Evolutionary conservation across 1,140 invertebrate species (phyloP).

Genomic region (Polypedilum pembai): DNA sequence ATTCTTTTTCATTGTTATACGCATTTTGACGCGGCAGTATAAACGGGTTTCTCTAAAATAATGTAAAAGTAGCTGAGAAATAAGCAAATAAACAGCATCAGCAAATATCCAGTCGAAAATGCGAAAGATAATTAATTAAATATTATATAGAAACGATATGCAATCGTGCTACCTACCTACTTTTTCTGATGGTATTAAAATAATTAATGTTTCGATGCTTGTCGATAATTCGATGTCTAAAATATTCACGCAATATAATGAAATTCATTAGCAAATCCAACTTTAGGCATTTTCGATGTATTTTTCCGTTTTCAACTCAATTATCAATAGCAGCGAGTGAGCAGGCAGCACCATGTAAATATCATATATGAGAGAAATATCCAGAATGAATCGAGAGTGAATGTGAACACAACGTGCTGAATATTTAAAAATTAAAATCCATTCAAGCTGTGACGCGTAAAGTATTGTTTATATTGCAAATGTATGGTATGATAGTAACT

Average conservation of each 20-base stretch:
- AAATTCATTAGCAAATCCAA: constrained; percentile 28
- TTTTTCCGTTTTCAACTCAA: constrained; percentile 6
- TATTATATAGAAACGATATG: constrained; percentile 25
- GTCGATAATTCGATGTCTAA: constrained; percentile 19
- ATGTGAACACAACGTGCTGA: no score
- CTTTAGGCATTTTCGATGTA: constrained; percentile 20
- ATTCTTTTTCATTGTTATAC: neutral
- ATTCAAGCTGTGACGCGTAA: no score
- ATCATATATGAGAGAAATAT: no score
- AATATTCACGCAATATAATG: constrained; percentile 19
- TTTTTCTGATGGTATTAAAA: constrained; percentile 20
- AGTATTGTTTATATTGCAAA: no score
- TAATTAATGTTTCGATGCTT: constrained; percentile 20
- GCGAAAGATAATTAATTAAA: constrained; percentile 22
- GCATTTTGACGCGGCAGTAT: neutral
- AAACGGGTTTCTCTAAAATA: neutral
- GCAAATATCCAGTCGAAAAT: neutral
- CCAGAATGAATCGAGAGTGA: no score
- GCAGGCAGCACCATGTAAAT: no score
- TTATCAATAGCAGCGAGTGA: neutral
- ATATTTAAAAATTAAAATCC: no score
- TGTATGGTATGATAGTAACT: no score
- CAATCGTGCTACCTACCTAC: constrained; percentile 10
- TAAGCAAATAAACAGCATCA: constrained; percentile 20
- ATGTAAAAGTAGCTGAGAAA: neutral